Evolutionary conservation across 2,888 invertebrate genomes (phyloP), one percentile per base, ranked within the genome.

Genomic region (Meloe dianella): DNA sequence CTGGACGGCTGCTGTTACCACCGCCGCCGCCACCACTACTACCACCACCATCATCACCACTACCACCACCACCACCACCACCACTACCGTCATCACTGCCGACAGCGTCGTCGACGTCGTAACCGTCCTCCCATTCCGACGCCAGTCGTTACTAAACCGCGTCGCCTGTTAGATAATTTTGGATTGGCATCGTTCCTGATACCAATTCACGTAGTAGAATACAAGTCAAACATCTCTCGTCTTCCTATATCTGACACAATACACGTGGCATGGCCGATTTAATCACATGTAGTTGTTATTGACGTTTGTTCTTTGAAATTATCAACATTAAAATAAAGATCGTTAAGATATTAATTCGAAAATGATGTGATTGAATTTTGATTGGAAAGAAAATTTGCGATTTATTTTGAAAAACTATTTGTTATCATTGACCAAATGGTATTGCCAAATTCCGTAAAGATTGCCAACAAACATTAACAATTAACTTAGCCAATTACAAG

Each of bases 1-100:
- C 82, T 77, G 79, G 80, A 79, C 79, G 82, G 80, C 83, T 79
- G 82, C 81, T 83, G 82, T 80, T 81, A 54, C 54, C 54, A 24
- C 24, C 24, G 24, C 24, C 54, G 20, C 24, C 24, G n/a, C 76
- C 78, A 77, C 29, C n/a, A 30, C 30, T 29, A 10, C 27, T 10
- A 58, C 35, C 35, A 51, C 51, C 20, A 22, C 51, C 9, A 9
- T 9, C 22, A 22, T 22, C 20, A 41, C 41, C 41, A 17, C 17
- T 17, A 47, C 47, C 17, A 47, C 20, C 20, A 47, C n/a, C n/a
- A n/a, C 14, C 41, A 17, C 17, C 41, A 41, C 41, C 41, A 41
- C 41, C 22, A 14, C 59, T 9, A 32, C 24, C 60, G 38, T 14
- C 60, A 20, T 20, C 22, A 41, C n/a, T 24, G 9, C 41, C 38